phyloP scores from a whole-genome alignment of 2,888 invertebrate genomes.

The Tetranychus piercei region DNA sequence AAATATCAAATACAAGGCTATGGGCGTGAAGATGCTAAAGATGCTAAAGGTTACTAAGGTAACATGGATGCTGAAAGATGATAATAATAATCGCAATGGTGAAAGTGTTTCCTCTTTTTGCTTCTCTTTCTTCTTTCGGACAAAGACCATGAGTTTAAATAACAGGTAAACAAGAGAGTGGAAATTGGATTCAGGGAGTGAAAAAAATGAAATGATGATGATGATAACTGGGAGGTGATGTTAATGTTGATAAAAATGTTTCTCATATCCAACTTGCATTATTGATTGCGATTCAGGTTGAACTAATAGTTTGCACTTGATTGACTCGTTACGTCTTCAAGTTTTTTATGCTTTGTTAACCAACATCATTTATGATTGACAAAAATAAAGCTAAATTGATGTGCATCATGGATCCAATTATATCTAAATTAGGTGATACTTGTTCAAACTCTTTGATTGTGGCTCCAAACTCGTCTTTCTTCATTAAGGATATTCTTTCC shows the following conservation, averaged over 20 bases:
- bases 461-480: slow-evolving; percentile 4
- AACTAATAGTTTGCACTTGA: too few species aligned
- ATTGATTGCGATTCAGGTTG: too few species aligned
- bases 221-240: slow-evolving; percentile 1
- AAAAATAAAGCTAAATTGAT: neutral
- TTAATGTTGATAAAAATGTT: neutral
- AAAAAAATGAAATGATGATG: neutral
- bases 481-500: slow-evolving; percentile 12
- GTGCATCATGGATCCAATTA: slow-evolving; percentile 7
- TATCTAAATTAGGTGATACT: slow-evolving; percentile 12
- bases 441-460: neutral
- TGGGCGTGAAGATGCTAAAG: neutral
- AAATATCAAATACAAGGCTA: neutral
- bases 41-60: slow-evolving; percentile 1
- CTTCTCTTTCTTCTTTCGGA: neutral
- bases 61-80: neutral
- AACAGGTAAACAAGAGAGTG: neutral
- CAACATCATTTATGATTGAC: neutral
- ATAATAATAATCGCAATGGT: neutral
- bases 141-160: neutral
- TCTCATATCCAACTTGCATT: too few species aligned
- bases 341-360: neutral
- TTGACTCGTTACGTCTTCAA: too few species aligned
- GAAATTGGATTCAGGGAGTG: neutral
- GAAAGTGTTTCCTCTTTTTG: neutral